Percentiles rank a stretch among this genome's conserved stretches.
Evolutionary conservation across 2,797 vertebrate genomes (phyloP).

Genomic region (Artibeus jamaicensis): DNA sequence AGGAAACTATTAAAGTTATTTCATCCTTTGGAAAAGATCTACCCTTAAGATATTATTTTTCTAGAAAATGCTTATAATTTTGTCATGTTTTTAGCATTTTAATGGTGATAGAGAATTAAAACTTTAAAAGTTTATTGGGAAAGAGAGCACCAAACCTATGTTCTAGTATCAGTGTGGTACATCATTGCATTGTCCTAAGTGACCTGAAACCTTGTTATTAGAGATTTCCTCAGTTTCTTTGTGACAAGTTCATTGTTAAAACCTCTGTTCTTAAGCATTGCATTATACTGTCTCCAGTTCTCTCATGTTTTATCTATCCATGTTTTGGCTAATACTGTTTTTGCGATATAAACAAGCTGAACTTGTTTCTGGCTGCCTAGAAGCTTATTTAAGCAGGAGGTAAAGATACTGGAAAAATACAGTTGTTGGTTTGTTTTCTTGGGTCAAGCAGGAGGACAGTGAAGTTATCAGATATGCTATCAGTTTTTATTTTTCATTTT

Average conservation of each 20-base stretch:
- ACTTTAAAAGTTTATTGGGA: background rate
- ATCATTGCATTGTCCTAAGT: background rate
- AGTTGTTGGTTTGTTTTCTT: conserved; percentile 8
- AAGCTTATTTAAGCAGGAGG: background rate
- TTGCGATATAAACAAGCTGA: background rate
- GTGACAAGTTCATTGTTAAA: background rate
- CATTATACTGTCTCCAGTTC: background rate
- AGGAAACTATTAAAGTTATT: background rate
- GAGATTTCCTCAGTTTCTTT: background rate
- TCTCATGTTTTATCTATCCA: background rate
- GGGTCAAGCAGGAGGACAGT: background rate
- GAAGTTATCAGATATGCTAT: background rate
- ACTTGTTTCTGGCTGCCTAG: background rate
- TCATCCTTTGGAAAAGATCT: background rate
- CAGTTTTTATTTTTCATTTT: conserved; percentile 10
- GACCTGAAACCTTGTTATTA: background rate
- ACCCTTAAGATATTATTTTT: background rate
- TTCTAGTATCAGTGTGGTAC: background rate
- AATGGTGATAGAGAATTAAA: background rate
- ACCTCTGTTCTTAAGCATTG: background rate
- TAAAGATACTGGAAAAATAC: background rate
- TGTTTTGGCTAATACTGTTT: background rate
- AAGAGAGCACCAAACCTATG: background rate
- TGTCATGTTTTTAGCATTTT: background rate
- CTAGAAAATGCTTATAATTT: background rate